Conservation (phyloP, 2,113 vertebrate species). For the Oncorhynchus nerka region DNA sequence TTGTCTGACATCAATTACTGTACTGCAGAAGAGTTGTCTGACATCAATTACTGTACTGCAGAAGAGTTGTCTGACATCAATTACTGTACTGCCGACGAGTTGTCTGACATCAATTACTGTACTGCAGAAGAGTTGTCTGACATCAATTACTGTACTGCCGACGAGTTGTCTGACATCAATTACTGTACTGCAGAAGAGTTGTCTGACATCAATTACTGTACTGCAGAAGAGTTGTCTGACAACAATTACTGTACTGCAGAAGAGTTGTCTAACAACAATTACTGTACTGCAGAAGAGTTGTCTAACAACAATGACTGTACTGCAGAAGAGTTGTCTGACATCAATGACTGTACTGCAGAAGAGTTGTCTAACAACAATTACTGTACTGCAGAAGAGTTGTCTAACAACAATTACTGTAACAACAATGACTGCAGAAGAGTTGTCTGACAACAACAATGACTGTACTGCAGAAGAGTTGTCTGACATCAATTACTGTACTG, state of each 20-base stretch:
- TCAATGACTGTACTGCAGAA: conserved; percentile 48
- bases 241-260: conserved; percentile 50
- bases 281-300: too few relatives aligned
- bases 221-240: conserved; percentile 55
- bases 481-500: conserved; percentile 42
- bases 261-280: conserved; percentile 42
- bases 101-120: conserved; percentile 58
- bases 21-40: too few relatives aligned
- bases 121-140: conserved; percentile 60
- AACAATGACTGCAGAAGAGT: conserved; percentile 49
- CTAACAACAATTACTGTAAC: conserved; percentile 28
- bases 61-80: too few relatives aligned
- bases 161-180: conserved; percentile 44
- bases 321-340: conserved; percentile 57
- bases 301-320: too few relatives aligned
- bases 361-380: conserved; percentile 39
- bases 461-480: conserved; percentile 49
- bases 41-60: too few relatives aligned
- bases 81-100: conserved; percentile 26
- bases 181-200: too few relatives aligned
- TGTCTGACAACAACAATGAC: conserved; percentile 20
- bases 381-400: conserved; percentile 46
- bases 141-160: conserved; percentile 50
- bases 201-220: too few relatives aligned
- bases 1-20: too few relatives aligned